Conservation (phyloP, 2,888 invertebrate genomes). For the Eupithecia inturbata region DNA sequence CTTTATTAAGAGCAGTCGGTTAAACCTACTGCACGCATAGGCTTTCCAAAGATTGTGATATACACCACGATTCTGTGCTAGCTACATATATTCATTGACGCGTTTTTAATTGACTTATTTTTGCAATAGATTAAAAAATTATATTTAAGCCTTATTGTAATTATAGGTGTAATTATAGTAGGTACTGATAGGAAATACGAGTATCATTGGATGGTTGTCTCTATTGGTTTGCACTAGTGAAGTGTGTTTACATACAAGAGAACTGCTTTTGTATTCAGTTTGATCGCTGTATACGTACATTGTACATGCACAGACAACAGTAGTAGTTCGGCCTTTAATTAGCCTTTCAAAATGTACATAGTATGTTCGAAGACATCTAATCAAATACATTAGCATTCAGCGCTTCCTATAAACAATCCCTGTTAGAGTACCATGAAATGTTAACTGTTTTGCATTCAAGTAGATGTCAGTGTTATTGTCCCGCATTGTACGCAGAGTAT, state of each 20-base stretch:
- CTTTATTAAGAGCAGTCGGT: neutral
- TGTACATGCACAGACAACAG: neutral
- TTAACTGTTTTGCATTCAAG: constrained; percentile 79
- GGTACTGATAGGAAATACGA: neutral
- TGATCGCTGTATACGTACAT: neutral
- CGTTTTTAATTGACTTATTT: neutral
- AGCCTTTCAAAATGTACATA: constrained; percentile 41
- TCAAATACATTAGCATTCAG: constrained; percentile 58
- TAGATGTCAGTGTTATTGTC: constrained; percentile 78
- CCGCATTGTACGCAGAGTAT: constrained; percentile 61
- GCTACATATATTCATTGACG: neutral
- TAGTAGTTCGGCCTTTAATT: constrained; percentile 36
- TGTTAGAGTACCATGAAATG: constrained; percentile 71
- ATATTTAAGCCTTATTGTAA: too few relatives aligned
- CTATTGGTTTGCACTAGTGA: neutral
- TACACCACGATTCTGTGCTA: neutral
- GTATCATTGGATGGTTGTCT: neutral
- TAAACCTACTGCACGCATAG: neutral
- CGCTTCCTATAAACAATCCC: constrained; percentile 72
- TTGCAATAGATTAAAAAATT: neutral
- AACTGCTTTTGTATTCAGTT: neutral
- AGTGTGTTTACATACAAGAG: neutral
- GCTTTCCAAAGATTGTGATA: neutral
- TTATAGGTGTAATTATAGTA: neutral
- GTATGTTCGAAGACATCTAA: constrained; percentile 21